These are phyloP conservation scores for Nebria brevicollis DNA, from an alignment of 2,888 invertebrate genomes.

Conservation along the genomic window DNA sequence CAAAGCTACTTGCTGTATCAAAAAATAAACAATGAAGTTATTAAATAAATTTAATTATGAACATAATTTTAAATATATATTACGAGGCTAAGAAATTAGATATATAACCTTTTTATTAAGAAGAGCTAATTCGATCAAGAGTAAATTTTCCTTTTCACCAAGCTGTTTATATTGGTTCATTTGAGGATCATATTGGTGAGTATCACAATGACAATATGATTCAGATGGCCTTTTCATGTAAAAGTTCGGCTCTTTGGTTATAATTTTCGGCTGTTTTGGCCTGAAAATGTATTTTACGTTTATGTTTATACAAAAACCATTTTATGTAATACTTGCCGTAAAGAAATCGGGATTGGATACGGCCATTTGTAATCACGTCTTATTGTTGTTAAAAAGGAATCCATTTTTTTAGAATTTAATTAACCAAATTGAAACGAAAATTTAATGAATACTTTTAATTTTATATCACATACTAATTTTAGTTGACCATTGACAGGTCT, in stretches of 20 bases:
- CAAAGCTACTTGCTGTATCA: constrained; percentile 54
- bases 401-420: constrained; percentile 44
- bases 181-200: constrained; percentile 69
- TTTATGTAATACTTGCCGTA: constrained; percentile 62
- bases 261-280: constrained; percentile 70
- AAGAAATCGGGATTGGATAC: constrained; percentile 67
- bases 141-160: constrained; percentile 69
- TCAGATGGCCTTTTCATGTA: constrained; percentile 68
- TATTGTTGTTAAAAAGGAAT: constrained; percentile 65
- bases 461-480: constrained; percentile 9
- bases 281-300: constrained; percentile 56
- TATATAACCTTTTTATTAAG: constrained; percentile 64
- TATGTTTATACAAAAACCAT: constrained; percentile 22
- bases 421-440: constrained; percentile 13
- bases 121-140: constrained; percentile 67
- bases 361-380: constrained; percentile 71
- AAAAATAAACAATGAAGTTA: not conserved
- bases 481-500: constrained; percentile 12
- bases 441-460: constrained; percentile 4
- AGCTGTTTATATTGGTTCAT: constrained; percentile 71
- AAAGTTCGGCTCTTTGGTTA: constrained; percentile 63
- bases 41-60: not conserved
- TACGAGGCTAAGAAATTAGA: too few relatives aligned
- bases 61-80: too few relatives aligned
- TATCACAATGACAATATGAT: constrained; percentile 73